Evolutionary conservation across 2,797 vertebrate genomes (phyloP).

Genomic region (Agapornis canus): DNA sequence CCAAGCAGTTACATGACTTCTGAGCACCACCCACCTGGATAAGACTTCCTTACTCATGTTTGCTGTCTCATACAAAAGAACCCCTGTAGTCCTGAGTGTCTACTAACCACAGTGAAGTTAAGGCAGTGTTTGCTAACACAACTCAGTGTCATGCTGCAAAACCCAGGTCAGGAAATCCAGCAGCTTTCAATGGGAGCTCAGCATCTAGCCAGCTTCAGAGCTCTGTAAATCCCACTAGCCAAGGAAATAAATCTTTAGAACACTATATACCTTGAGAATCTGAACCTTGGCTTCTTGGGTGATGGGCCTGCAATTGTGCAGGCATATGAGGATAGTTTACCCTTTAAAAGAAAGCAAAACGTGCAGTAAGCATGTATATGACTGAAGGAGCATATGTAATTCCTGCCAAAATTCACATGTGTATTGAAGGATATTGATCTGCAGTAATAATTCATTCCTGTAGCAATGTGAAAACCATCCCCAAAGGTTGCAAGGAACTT

Average conservation of each 20-base stretch:
- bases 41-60: not conserved
- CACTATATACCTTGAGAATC: not conserved
- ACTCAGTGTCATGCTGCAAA: not conserved
- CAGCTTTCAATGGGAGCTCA: not conserved
- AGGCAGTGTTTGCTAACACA: not conserved
- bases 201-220: fast-evolving
- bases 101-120: not conserved
- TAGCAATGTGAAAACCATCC: not conserved
- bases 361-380: fast-evolving
- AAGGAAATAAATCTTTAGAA: not conserved
- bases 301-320: not conserved
- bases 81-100: not conserved
- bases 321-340: fast-evolving
- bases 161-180: not conserved
- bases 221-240: not conserved
- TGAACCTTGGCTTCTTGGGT: not conserved
- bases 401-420: not conserved
- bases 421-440: not conserved
- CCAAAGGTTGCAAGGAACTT: not conserved
- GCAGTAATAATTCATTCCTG: not conserved
- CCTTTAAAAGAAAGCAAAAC: not conserved
- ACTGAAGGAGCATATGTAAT: not conserved
- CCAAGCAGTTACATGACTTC: not conserved
- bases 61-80: not conserved
- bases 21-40: not conserved